These are phyloP conservation scores for Solenopsis fugax DNA, from an alignment of 1,140 invertebrate species.

Conservation along the genomic window DNA sequence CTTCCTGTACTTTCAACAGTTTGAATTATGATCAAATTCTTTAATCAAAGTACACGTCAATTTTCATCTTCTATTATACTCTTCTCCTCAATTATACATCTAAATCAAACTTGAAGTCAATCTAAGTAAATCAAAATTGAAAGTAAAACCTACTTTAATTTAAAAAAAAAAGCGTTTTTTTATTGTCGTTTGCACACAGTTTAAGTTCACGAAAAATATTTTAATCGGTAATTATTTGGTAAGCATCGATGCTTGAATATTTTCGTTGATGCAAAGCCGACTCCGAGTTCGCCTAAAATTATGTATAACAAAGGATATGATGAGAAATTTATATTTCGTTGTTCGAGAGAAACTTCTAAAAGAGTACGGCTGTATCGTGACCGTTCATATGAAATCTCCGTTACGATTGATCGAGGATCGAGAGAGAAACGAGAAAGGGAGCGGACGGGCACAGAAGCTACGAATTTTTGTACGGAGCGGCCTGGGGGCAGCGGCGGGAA, in stretches of 20 bases:
- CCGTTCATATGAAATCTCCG: slow-evolving; percentile 25
- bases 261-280: not conserved
- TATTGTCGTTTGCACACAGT: not conserved
- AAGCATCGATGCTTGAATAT: not conserved
- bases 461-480: slow-evolving; percentile 63
- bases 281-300: not conserved
- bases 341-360: not conserved
- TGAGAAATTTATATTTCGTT: not conserved
- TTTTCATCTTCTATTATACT: not conserved
- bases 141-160: not conserved
- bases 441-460: slow-evolving; percentile 55
- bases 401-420: slow-evolving; percentile 29
- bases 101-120: not conserved
- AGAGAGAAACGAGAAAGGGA: slow-evolving; percentile 13
- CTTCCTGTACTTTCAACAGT: not conserved
- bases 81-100: not conserved
- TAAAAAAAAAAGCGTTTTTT: not conserved
- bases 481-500: slow-evolving; percentile 10
- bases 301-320: not conserved
- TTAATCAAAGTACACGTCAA: not conserved
- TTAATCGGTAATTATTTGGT: not conserved
- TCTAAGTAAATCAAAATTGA: not conserved
- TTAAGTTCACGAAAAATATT: not conserved
- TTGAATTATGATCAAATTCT: slow-evolving; percentile 8
- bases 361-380: not conserved